Base-by-base conservation (phyloP, 2,797 vertebrate species). In the Nyctibius grandis region DNA sequence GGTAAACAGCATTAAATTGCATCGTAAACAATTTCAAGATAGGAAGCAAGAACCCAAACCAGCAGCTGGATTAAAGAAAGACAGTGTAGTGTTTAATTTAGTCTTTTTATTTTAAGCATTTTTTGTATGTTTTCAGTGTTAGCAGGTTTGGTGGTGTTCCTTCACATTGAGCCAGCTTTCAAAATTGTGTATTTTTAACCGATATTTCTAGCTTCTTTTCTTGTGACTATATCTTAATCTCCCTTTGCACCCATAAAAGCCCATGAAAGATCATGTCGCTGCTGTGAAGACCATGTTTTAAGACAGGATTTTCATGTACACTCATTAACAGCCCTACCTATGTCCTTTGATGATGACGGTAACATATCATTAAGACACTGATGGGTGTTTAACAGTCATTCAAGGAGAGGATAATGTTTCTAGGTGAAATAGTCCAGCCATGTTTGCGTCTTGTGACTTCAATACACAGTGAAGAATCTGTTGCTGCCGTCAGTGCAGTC, bases 271-370 rank as follows among this genome's bases (percentile, higher is more conserved):
- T 56, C 20, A 23, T 0, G 0, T 33, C 80, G 23, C 60, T 79
- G 23, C 47, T 79, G 10, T 65, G 75, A 65, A 70, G 36, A 67
- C 28, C 23, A 9, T 29, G 14, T 81, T 84, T 90, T 75, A 64
- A 42, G 64, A 56, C 10, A 65, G 40, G 34, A 57, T 83, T 85
- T 83, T 75, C 50, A n/a, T 5, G 3, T 61, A 13, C 34, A 22
- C 22, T 57, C 9, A 9, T 56, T 70, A 85, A 33, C 23, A 81
- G 33, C n/a, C 31, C 38, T n/a, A 14, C 16, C 11, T 51, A 1
- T 12, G 14, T 67, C 28, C 0, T 0, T 9, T 64, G 21, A 16
- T 60, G 2, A 3, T 38, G 67, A 26, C 2, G 3, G 26, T 48
- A 17, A n/a, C 11, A 2, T 34, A n/a, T 20, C 76, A n/a, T 5